Conservation (phyloP, 2,888 invertebrate species). For the Beris chalybata region DNA sequence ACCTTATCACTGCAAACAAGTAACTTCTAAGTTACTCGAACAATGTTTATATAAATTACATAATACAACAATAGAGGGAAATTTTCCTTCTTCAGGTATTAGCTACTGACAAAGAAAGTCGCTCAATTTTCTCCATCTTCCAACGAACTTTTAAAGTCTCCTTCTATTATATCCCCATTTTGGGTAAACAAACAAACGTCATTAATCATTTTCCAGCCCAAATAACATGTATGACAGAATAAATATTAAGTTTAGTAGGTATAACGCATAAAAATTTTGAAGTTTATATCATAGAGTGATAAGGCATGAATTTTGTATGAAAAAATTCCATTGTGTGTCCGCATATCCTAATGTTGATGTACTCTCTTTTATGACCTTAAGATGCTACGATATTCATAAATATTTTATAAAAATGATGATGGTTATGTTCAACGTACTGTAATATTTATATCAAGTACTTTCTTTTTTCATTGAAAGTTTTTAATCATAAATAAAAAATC, state of each 20-base stretch:
- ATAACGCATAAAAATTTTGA: constrained; percentile 12
- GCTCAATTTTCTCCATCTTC: no score
- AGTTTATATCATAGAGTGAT: constrained; percentile 28
- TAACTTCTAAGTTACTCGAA: no score
- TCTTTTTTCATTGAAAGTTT: no score
- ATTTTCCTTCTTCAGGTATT: constrained; percentile 15
- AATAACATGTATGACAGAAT: constrained; percentile 23
- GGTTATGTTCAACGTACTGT: no score
- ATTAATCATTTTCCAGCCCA: constrained; percentile 26
- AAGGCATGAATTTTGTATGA: constrained; percentile 22
- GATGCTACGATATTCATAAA: no score
- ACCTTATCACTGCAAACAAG: no score
- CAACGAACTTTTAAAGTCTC: no score
- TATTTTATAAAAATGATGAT: no score
- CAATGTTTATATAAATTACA: neutral
- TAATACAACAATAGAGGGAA: constrained; percentile 25
- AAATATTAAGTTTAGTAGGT: constrained; percentile 24
- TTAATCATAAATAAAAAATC: no score
- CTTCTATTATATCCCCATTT: constrained; percentile 13
- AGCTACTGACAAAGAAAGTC: neutral
- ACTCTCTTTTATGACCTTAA: no score
- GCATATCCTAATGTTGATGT: no score
- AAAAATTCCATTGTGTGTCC: constrained; percentile 5
- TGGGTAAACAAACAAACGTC: constrained; percentile 26
- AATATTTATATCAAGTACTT: no score